phyloP scores from a whole-genome alignment of 1,140 invertebrate species.

The Pogonognathellus flavescens region DNA sequence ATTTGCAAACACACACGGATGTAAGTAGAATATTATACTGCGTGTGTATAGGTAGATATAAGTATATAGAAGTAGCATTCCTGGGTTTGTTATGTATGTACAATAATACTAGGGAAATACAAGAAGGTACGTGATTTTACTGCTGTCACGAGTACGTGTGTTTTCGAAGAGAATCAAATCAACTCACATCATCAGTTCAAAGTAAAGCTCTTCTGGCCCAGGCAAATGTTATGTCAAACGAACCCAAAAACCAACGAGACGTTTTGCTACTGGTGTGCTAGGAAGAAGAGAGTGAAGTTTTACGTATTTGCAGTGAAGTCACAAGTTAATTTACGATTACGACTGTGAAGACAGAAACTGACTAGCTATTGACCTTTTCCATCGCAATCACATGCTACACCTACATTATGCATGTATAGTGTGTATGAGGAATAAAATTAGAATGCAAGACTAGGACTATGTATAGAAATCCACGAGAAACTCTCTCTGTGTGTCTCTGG shows the following conservation, averaged over 20 bases:
- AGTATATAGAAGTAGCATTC: too few species aligned
- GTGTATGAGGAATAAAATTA: neutral
- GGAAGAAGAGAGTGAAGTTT: neutral
- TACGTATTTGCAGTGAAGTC: neutral
- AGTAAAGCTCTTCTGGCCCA: neutral
- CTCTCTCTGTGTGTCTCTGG: too few species aligned
- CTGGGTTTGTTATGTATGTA: too few species aligned
- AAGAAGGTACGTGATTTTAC: neutral
- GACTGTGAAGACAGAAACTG: constrained; percentile 17
- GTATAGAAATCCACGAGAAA: too few species aligned
- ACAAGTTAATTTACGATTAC: neutral
- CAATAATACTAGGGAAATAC: too few species aligned
- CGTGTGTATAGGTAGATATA: too few species aligned
- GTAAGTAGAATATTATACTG: too few species aligned
- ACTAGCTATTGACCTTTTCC: constrained; percentile 1
- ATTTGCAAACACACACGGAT: too few species aligned
- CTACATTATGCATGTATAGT: neutral
- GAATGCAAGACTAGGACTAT: neutral
- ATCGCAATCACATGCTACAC: neutral
- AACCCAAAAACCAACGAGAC: neutral
- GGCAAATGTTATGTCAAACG: neutral
- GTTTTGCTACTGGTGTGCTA: neutral
- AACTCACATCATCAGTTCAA: neutral
- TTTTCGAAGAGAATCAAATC: neutral
- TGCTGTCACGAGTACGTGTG: neutral